phyloP scores from a whole-genome alignment of 2,888 invertebrate genomes.

The Tortricodes alternella region DNA sequence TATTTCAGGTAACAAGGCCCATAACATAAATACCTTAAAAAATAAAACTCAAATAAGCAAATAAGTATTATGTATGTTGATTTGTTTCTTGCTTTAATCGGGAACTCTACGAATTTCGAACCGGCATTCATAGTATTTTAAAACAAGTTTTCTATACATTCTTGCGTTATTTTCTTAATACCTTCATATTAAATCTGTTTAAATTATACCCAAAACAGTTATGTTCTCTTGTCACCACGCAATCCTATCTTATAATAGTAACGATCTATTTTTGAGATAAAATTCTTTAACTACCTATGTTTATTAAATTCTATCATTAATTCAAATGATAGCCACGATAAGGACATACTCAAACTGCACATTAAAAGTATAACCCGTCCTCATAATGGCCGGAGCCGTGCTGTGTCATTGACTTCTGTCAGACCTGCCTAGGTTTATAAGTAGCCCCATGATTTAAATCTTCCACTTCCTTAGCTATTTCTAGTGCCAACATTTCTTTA shows the following conservation, averaged over 20 bases:
- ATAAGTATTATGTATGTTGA: no score
- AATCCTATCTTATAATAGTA: constrained; percentile 14
- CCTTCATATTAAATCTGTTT: constrained; percentile 7
- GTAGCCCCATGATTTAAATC: constrained; percentile 28
- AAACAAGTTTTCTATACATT: no score
- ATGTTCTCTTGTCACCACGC: constrained; percentile 7
- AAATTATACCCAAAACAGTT: constrained; percentile 12
- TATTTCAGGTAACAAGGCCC: no score
- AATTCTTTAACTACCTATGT: no score
- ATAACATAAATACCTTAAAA: no score
- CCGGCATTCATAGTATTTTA: no score
- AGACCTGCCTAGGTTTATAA: constrained; percentile 31
- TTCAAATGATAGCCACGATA: constrained; percentile 18
- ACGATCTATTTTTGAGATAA: no score
- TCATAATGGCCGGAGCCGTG: constrained; percentile 20
- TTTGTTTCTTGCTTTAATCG: no score
- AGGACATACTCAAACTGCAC: constrained; percentile 23
- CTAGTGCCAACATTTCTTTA: background rate
- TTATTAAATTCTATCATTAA: constrained; percentile 17
- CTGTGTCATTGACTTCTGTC: constrained; percentile 31
- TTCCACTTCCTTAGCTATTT: constrained; percentile 25
- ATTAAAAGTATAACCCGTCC: constrained; percentile 31
- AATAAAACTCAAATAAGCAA: no score
- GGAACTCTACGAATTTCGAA: no score
- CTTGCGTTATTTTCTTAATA: no score